Evolutionary conservation across 2,888 invertebrate genomes (phyloP), one percentile per base, ranked within the genome.

Genomic region (Phyllotreta cruciferae): DNA sequence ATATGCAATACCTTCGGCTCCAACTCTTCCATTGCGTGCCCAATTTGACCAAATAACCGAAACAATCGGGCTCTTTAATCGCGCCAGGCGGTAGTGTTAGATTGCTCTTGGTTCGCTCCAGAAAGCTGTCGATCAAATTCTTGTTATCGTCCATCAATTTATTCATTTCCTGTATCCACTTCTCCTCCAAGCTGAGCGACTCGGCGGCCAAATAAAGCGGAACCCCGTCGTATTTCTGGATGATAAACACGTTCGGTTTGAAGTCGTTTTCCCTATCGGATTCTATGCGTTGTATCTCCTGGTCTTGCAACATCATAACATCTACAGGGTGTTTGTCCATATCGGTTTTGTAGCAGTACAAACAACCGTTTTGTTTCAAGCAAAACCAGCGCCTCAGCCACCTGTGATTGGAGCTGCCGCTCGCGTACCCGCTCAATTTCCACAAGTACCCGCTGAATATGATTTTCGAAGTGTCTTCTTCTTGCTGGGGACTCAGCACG

Each of bases 311-410:
- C 85, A 93, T 91, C 69, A 95, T 86, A 10, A 95, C 95, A 66
- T 96, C 96, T 45, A 95, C 90, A 61, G 95, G 95, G 80, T 93
- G 93, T 64, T 90, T 88, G 77, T 93, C 93, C 81, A 90, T 85
- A 81, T 94, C 93, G 75, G 91, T 92, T 85, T 96, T 96, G 83
- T 96, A 97, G 82, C 93, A 96, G 82, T 96, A 97, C 67, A 97
- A 86, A 83, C 95, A 96, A 83, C 94, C 93, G 83, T 97, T 96
- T 57, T 91, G 88, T 74, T 95, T 91, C 60, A 97, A 83, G 68
- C 92, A 90, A 81, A 96, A 96, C 93, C 94, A 97, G 70, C 97
- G 84, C 60, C 92, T 85, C 56, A 93, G 90, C 96, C 96, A 97
- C 66, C 90, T 87, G 79, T 82, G 83, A 35, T 80, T 77, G 4